Conservation (phyloP, 1,140 invertebrate species). For the Mycetomoellerius zeteki region DNA sequence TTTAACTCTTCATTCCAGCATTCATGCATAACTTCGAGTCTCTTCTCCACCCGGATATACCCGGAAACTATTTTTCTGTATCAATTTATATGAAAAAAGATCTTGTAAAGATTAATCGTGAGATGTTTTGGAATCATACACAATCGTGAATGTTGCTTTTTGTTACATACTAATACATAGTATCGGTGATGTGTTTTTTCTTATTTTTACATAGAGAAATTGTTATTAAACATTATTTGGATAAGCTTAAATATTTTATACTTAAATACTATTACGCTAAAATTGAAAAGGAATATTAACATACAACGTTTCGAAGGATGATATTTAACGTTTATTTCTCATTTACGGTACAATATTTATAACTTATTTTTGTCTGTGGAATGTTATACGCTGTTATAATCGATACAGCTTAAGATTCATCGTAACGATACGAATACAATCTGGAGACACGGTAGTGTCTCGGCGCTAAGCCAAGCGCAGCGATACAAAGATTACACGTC, state of each 20-base stretch:
- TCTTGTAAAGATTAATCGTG: not conserved
- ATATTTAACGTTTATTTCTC: constrained; percentile 83
- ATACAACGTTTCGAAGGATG: constrained; percentile 76
- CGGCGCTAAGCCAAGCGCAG: too few species aligned
- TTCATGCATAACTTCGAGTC: constrained; percentile 8
- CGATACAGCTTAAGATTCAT: constrained; percentile 80
- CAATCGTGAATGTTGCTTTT: not conserved
- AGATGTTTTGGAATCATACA: not conserved
- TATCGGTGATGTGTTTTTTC: not conserved
- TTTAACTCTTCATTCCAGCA: constrained; percentile 25
- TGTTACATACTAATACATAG: too few species aligned
- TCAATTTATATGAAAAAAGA: not conserved
- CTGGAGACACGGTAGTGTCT: too few species aligned
- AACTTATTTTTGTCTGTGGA: constrained; percentile 79
- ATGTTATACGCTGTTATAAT: constrained; percentile 81
- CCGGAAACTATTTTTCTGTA: not conserved
- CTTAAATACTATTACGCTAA: not conserved
- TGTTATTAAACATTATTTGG: not conserved
- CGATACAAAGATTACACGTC: constrained; percentile 80
- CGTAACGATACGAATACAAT: constrained; percentile 83
- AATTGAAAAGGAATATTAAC: constrained; percentile 8
- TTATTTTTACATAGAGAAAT: not conserved
- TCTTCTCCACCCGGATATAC: not conserved
- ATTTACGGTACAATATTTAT: constrained; percentile 85
- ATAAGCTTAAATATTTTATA: constrained; percentile 1